These are phyloP conservation scores for Psix sp. DNA, from an alignment of 1,140 invertebrate genomes.

Conservation along the genomic window DNA sequence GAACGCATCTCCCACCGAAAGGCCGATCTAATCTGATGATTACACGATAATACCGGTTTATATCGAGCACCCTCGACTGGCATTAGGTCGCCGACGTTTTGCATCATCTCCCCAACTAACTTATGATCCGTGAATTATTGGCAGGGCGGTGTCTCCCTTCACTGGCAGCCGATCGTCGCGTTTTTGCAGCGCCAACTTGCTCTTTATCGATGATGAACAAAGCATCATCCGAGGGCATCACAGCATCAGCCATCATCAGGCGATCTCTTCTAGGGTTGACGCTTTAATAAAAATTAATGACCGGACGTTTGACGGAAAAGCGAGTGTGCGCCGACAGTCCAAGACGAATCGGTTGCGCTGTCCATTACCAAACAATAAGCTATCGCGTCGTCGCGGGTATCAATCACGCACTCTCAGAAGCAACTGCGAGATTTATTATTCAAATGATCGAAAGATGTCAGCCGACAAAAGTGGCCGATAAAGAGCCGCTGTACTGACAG, in stretches of 20 bases:
- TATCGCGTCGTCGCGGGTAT: conserved; percentile 1
- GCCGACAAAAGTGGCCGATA: background rate
- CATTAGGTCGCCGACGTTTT: conserved; percentile 43
- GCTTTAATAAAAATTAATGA: conserved; percentile 56
- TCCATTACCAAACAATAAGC: conserved; percentile 43
- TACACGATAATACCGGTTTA: conserved; percentile 55
- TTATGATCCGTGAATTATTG: conserved; percentile 49
- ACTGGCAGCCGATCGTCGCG: conserved; percentile 1
- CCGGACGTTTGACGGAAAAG: conserved; percentile 30
- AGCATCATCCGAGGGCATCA: too few relatives aligned
- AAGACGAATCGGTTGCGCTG: conserved; percentile 24
- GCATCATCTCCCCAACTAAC: conserved; percentile 22
- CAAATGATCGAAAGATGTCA: conserved; percentile 30
- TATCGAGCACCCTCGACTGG: conserved; percentile 36
- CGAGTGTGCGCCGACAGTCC: conserved; percentile 10
- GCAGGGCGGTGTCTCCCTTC: conserved; percentile 11
- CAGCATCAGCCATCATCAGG: conserved; percentile 16
- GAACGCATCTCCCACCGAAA: conserved; percentile 36
- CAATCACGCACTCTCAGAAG: conserved; percentile 41
- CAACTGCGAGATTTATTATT: conserved; percentile 33
- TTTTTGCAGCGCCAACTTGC: conserved; percentile 22
- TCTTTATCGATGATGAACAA: conserved; percentile 42
- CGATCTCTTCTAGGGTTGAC: conserved; percentile 21
- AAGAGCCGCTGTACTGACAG: conserved; percentile 30
- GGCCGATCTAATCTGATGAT: conserved; percentile 51